These are phyloP conservation scores for Octodon degus DNA, from an alignment of 2,113 vertebrate species.

Conservation along the genomic window DNA sequence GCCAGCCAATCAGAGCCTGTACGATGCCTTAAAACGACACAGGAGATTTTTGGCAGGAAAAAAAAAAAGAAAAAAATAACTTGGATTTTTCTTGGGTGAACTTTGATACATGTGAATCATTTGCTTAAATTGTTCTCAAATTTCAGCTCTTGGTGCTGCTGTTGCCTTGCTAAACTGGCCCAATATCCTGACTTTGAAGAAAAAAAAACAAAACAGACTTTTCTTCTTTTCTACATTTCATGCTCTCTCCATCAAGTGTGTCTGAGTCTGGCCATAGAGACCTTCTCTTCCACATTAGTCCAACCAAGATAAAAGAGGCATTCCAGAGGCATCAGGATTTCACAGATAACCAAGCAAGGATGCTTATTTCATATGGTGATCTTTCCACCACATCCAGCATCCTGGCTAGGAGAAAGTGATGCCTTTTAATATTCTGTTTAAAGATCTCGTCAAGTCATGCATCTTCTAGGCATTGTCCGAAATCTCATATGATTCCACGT, in stretches of 20 bases:
- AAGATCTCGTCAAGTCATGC: background rate
- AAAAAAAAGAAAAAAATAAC: background rate
- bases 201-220: background rate
- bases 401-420: background rate
- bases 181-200: background rate
- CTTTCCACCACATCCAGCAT: background rate
- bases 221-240: background rate
- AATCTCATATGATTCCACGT: background rate
- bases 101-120: background rate
- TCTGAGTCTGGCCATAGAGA: no score
- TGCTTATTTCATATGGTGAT: background rate
- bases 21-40: background rate
- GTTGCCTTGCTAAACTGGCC: background rate
- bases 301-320: background rate
- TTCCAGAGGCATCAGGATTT: no score
- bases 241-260: background rate
- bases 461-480: background rate
- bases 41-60: background rate
- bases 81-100: background rate
- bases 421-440: background rate
- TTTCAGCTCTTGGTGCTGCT: background rate
- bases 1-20: background rate
- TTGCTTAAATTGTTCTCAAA: background rate
- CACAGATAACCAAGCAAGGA: background rate
- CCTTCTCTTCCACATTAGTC: background rate